Conservation (phyloP, 2,113 vertebrate genomes). For the Meleagris gallopavo region DNA sequence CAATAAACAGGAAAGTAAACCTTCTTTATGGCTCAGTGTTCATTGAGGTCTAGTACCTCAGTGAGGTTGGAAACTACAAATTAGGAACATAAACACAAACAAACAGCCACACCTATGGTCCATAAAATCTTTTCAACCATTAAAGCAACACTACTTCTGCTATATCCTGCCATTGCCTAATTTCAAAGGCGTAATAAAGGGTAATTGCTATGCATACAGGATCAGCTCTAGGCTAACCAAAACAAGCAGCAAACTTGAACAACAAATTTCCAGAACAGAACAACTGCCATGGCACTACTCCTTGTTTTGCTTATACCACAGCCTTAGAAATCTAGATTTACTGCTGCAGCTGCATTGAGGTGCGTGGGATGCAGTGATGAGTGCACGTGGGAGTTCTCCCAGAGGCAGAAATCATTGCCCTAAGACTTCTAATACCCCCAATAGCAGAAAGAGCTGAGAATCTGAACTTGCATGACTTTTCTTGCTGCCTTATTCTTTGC, state of each 20-base stretch:
- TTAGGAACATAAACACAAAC: constrained; percentile 65
- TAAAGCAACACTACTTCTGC: neutral
- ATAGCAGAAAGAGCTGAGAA: neutral
- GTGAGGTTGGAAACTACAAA: constrained; percentile 59
- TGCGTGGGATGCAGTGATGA: neutral
- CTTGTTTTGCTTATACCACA: neutral
- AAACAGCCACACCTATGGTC: constrained; percentile 65
- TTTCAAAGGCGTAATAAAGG: constrained; percentile 60
- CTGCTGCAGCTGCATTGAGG: neutral
- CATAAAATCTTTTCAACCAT: constrained; percentile 64
- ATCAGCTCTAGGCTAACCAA: constrained; percentile 61
- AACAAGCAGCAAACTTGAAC: constrained; percentile 42
- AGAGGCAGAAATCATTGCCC: neutral
- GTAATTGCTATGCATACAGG: constrained; percentile 36
- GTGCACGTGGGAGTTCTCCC: neutral
- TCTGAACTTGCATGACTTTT: neutral
- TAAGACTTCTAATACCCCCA: neutral
- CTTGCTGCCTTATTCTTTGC: neutral
- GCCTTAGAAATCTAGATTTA: neutral
- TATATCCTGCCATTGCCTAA: constrained; percentile 30
- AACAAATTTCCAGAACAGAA: constrained; percentile 40
- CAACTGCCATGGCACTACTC: neutral
- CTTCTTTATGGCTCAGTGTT: constrained; percentile 12
- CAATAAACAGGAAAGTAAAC: neutral
- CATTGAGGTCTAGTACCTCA: constrained; percentile 55